Base-by-base conservation (phyloP, 2,113 vertebrate genomes). In the Glaucidium brasilianum region DNA sequence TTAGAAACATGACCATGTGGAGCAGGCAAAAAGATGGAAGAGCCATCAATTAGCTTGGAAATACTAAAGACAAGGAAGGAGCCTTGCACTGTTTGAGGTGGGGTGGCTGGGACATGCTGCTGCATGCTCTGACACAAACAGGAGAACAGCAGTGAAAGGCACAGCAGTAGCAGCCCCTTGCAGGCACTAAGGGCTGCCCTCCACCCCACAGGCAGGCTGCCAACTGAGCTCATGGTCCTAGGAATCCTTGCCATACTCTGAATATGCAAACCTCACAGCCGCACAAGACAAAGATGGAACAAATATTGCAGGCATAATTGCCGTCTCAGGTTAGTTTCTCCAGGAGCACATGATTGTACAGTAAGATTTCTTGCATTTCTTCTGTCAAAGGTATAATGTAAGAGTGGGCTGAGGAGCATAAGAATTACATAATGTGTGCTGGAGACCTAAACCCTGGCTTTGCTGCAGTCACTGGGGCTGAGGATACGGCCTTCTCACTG, bases 1-100 rank as follows among this genome's bases (percentile, higher is more conserved):
- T 91, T 93, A 90, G 94, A 92, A 94, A 78, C 95, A 95, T 69
- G 86, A 76, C 53, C 77, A 85, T 87, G 76, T 75, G 86, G 79
- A 75, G 88, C 76, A 23, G 62, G 47, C 73, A 39, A 91, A 85
- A 95, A 93, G 92, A 94, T 35, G 35, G 85, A 93, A 85, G 69
- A 89, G 89, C 20, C 29, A 87, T 89, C 53, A 94, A 69, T 87
- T 68, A 91, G 27, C 49, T 67, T 34, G 32, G 45, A 89, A 96
- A 87, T 53, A 58, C 17, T 72, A 26, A 64, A 84, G 73, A 81
- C 34, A 41, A 94, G 52, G 29, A 59, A 89, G 22, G 14, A 91
- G 67, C 35, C 30, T 50, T 27, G 26, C 1, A 4, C 17, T 60
- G 62, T 72, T 59, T 10, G 37, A 72, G 88, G 58, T 91, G 76